These are phyloP conservation scores for Tachina grossa DNA, from an alignment of 2,888 invertebrate species.

Conservation along the genomic window DNA sequence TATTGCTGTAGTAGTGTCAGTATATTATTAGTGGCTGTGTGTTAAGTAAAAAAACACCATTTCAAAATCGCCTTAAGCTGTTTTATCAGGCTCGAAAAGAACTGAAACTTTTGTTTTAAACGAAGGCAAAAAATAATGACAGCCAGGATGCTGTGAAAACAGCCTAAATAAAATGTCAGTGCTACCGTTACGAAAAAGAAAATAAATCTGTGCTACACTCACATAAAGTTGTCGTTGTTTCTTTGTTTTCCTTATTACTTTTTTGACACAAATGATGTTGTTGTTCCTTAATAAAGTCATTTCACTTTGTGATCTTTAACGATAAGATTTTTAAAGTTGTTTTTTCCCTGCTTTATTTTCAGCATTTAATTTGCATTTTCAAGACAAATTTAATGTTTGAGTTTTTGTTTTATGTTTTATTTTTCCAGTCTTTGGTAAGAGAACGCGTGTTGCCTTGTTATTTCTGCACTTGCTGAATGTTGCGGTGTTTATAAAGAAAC, in stretches of 20 bases:
- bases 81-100: conserved; percentile 37
- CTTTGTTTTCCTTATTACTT: background rate
- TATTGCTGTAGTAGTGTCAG: conserved; percentile 39
- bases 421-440: background rate
- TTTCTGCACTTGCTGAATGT: conserved; percentile 5
- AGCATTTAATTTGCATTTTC: conserved; percentile 52
- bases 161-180: conserved; percentile 50
- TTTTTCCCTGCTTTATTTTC: conserved; percentile 12
- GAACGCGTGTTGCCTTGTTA: background rate
- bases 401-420: conserved; percentile 1
- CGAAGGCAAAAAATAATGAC: conserved; percentile 14
- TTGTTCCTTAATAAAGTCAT: conserved; percentile 29
- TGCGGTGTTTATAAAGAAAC: conserved; percentile 20
- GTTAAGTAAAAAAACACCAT: conserved; percentile 31
- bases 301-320: conserved; percentile 47
- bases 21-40: conserved; percentile 48
- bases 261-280: conserved; percentile 20
- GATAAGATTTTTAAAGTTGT: conserved; percentile 25
- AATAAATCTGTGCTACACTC: conserved; percentile 9
- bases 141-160: conserved; percentile 34
- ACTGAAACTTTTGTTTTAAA: conserved; percentile 10
- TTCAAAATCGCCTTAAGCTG: conserved; percentile 54
- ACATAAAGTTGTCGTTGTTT: background rate
- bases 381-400: conserved; percentile 26
- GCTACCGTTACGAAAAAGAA: background rate